Base-by-base conservation (phyloP, 2,113 vertebrate species). In the Pardalotus punctatus region DNA sequence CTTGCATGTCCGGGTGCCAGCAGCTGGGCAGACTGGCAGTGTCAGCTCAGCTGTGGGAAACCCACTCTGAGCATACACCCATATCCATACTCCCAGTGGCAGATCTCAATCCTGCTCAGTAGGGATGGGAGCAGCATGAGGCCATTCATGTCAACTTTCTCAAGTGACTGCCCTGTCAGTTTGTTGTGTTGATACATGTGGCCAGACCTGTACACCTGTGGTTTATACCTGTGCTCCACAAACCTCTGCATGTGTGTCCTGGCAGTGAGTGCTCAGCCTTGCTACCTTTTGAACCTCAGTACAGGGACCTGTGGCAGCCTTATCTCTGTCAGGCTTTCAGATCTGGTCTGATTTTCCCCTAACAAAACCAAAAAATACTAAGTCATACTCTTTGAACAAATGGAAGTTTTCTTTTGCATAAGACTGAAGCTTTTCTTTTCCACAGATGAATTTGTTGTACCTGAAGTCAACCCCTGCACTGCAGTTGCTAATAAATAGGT, bases 71-170 rank as follows among this genome's bases (percentile, higher is more conserved):
- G 11, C 36, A 14, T 4, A 5, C 9, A 31, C 23, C 65, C 10
- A 9, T 1, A 7, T 1, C 6, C 4, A 3, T 50, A 14, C 69
- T 77, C 6, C 28, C 6, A 24, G 23, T 2, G 24, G 20, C 25
- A 71, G 27, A 24, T 5, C 8, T 72, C 27, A 42, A 25, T 36
- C 11, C 31, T 25, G 21, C 42, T 43, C 20, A n/a, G 47, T 24
- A 81, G 69, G 56, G 20, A 77, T 3, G 5, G 27, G 9, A 47
- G 11, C 42, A 53, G 8, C 27, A 36, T 87, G 25, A 80, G 21
- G 4, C 6, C 4, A 0, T 61, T 57, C 25, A 11, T 18, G 23
- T 10, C 21, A 17, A 18, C 12, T 57, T n/a, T 18, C 19, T 65
- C 2, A 0, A 25, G 7, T 23, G 40, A 50, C 14, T 36, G 12